Evolutionary conservation across 2,113 vertebrate species (phyloP).

Genomic region (Marcusenius ussheri): DNA sequence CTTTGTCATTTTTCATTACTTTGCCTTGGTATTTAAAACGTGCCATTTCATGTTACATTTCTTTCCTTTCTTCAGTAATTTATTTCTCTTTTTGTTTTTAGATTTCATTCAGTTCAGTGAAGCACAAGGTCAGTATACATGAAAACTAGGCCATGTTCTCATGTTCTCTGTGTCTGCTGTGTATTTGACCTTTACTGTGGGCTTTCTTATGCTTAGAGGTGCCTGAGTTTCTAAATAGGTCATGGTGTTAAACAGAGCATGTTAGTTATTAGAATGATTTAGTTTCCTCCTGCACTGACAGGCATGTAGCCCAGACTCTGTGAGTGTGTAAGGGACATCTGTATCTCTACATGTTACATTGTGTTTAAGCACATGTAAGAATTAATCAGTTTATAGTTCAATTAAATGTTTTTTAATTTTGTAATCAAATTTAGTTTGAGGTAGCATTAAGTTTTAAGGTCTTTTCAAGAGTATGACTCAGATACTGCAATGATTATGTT

Average conservation of each 20-base stretch:
- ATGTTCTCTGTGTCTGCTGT: background rate
- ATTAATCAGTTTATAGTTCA: background rate
- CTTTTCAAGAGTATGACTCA: background rate
- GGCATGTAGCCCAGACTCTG: background rate
- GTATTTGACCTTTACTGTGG: background rate
- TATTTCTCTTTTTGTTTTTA: background rate
- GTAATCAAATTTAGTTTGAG: background rate
- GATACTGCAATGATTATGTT: rapidly evolving
- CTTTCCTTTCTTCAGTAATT: background rate
- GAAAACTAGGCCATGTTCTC: background rate
- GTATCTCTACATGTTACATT: background rate
- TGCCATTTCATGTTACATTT: background rate
- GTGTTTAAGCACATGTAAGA: background rate
- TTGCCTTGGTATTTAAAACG: background rate
- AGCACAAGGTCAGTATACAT: background rate
- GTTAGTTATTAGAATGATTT: background rate
- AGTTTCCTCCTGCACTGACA: background rate
- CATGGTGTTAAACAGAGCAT: background rate
- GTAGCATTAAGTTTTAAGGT: background rate
- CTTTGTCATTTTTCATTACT: background rate
- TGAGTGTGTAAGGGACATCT: background rate
- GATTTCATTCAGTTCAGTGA: background rate
- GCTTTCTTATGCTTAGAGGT: background rate
- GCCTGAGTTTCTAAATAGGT: background rate
- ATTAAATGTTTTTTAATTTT: background rate